Base-by-base conservation (phyloP, 2,113 vertebrate genomes). In the Otolemur garnettii region DNA sequence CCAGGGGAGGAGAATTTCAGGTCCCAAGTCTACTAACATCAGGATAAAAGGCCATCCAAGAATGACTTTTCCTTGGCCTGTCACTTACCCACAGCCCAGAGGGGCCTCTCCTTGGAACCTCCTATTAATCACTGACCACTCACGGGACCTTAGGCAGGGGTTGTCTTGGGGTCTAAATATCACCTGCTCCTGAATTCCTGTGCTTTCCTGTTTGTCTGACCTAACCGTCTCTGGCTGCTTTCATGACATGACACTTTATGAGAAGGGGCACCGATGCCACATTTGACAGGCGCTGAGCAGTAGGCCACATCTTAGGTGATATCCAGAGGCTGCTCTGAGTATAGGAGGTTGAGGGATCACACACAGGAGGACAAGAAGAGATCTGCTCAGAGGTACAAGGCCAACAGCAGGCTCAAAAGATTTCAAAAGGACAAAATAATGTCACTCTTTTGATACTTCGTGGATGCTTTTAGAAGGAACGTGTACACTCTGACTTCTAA, bases 401-500 rank as follows among this genome's bases (percentile, higher is more conserved):
- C 38, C 75, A 69, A 66, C 35, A 50, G 78, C 18, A 72, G 50
- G 6, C 19, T 28, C 28, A 2, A 28, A 35, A 60, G 19, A 68
- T n/a, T n/a, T 68, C 62, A 53, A 62, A 74, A 60, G 30, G 35
- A 85, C 38, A 59, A 72, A 57, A 59, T 0, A 3, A 14, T 33
- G 30, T 2, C 64, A n/a, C 57, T 68, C 50, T 79, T 38, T 24
- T 24, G 55, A 21, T 5, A 38, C 42, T 3, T 3, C 0, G 5
- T 9, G n/a, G 15, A 64, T 38, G 15, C 1, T 26, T 0, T 18
- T 0, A 14, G 50, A 9, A 85, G 2, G 5, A 24, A 55, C 0
- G 66, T 2, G n/a, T 21, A 5, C 9, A 13, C 24, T 62, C 7
- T 55, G 60, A 88, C 30, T 12, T 74, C 53, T 24, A 42, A 80